phyloP scores from a whole-genome alignment of 2,888 invertebrate species.

The Melikaiella ostensackeni region DNA sequence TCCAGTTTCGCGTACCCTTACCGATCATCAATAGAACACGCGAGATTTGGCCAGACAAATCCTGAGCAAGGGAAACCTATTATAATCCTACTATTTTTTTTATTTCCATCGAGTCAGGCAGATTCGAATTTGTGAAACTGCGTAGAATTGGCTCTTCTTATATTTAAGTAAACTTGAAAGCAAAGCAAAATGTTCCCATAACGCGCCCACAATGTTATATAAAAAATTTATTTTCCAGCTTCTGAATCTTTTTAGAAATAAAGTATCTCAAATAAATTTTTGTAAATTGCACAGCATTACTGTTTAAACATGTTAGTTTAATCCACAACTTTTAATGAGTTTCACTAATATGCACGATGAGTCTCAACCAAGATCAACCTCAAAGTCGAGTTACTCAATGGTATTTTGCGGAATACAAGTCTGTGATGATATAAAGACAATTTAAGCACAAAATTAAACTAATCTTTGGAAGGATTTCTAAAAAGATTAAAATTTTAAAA shows the following conservation, averaged over 20 bases:
- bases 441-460: too few species aligned
- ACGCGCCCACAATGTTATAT: constrained; percentile 1
- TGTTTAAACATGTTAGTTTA: too few species aligned
- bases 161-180: not conserved
- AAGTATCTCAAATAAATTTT: not conserved
- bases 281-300: not conserved
- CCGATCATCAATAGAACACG: not conserved
- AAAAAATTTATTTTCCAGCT: not conserved
- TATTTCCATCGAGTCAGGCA: not conserved
- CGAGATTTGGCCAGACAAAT: not conserved
- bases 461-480: too few species aligned
- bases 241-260: not conserved
- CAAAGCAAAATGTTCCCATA: not conserved
- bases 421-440: too few species aligned
- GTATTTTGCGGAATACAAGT: too few species aligned
- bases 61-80: not conserved
- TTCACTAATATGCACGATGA: too few species aligned
- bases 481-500: too few species aligned
- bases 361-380: too few species aligned
- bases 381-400: too few species aligned
- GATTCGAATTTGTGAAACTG: not conserved
- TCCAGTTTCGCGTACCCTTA: not conserved
- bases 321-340: too few species aligned
- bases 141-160: not conserved
- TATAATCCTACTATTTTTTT: not conserved